phyloP scores from a whole-genome alignment of 2,113 vertebrate species.

The Eolophus roseicapilla region DNA sequence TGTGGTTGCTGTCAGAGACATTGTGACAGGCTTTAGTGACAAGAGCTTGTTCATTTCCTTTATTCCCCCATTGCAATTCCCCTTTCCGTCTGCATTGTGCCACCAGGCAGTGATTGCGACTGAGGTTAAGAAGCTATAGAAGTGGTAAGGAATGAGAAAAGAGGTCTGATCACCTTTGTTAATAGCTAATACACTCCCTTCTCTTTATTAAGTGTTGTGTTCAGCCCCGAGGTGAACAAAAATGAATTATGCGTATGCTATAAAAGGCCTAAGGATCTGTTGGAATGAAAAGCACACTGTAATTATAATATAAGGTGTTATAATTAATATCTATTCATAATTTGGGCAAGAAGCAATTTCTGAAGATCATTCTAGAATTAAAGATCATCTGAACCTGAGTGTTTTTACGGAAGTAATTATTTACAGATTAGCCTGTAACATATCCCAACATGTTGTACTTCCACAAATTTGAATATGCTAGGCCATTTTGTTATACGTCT shows the following conservation, averaged over 20 bases:
- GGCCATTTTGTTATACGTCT: not conserved
- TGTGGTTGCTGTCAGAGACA: not conserved
- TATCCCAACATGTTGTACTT: not conserved
- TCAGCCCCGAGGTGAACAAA: not conserved
- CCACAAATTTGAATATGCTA: not conserved
- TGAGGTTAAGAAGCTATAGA: not conserved
- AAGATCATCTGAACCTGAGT: not conserved
- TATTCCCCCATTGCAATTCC: not conserved
- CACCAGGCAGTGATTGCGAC: not conserved
- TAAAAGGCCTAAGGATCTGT: not conserved
- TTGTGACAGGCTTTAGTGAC: not conserved
- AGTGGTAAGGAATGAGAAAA: not conserved
- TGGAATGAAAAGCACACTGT: not conserved
- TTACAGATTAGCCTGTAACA: not conserved
- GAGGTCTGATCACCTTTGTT: not conserved
- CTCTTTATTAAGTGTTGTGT: not conserved
- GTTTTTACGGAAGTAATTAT: slow-evolving; percentile 3
- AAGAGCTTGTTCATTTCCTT: not conserved
- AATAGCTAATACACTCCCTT: not conserved
- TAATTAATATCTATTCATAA: slow-evolving; percentile 40
- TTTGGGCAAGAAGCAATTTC: slow-evolving; percentile 24
- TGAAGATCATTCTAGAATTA: not conserved
- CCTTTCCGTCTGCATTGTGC: not conserved
- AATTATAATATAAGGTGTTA: not conserved
- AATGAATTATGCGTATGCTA: not conserved